phyloP scores from a whole-genome alignment of 2,113 vertebrate genomes.

The Heterotilapia buettikoferi region DNA sequence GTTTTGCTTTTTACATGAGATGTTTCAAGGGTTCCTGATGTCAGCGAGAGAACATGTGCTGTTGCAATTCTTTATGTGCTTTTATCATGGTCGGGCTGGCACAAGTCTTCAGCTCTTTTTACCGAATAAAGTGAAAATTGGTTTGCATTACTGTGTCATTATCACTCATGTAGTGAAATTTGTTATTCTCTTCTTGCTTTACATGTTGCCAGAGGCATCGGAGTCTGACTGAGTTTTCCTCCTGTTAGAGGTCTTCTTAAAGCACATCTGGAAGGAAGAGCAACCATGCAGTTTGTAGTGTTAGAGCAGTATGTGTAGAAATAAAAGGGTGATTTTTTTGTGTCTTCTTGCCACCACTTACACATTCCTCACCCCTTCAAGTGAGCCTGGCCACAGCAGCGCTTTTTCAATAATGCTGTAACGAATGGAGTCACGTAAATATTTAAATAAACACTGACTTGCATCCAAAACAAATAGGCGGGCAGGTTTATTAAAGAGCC shows the following conservation, averaged over 20 bases:
- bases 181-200: neutral
- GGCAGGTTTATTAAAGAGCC: constrained; percentile 38
- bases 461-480: constrained; percentile 66
- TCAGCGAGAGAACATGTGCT: neutral
- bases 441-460: constrained; percentile 64
- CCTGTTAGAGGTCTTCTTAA: neutral
- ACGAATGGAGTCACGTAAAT: constrained; percentile 53
- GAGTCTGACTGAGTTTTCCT: neutral
- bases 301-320: neutral
- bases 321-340: neutral
- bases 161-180: neutral
- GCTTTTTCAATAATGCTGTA: constrained; percentile 10
- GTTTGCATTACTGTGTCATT: neutral
- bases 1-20: neutral
- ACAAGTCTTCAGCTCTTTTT: neutral
- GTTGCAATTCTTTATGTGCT: constrained; percentile 9
- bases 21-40: neutral
- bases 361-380: neutral
- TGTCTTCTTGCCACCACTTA: neutral
- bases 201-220: neutral
- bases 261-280: neutral
- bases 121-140: neutral
- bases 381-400: neutral
- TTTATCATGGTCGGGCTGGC: neutral
- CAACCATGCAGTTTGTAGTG: neutral